Evolutionary conservation across 2,797 vertebrate species (phyloP).

Genomic region (Holocentrus rufus): DNA sequence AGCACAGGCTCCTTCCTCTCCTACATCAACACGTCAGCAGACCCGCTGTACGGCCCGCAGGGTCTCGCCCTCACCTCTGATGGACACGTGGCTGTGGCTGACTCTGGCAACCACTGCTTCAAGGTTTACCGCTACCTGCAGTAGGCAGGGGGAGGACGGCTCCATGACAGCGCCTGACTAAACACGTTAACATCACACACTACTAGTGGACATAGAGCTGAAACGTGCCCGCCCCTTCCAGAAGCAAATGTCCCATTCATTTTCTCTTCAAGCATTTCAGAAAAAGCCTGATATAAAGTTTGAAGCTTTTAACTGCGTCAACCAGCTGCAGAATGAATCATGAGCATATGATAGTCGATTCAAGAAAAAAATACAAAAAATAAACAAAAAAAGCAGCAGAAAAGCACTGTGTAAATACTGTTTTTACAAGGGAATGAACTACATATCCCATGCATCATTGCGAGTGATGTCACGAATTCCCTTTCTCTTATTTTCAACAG

Average conservation of each 20-base stretch:
- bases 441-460: too few species aligned
- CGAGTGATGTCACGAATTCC: too few species aligned
- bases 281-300: too few species aligned
- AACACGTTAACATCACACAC: constrained; percentile 10
- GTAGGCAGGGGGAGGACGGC: constrained; percentile 73
- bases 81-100: constrained; percentile 94
- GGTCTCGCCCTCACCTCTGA: constrained; percentile 96
- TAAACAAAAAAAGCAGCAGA: background rate
- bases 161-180: constrained; percentile 18
- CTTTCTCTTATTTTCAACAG: too few species aligned
- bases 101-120: constrained; percentile 98
- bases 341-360: background rate
- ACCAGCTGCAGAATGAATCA: too few species aligned
- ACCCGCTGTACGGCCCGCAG: constrained; percentile 95
- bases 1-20: constrained; percentile 95
- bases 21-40: constrained; percentile 96
- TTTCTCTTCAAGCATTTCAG: too few species aligned
- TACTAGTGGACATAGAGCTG: constrained; percentile 46
- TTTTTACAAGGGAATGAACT: too few species aligned
- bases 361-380: background rate
- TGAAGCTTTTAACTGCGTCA: too few species aligned
- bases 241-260: too few species aligned
- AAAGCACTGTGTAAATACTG: background rate
- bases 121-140: constrained; percentile 98
- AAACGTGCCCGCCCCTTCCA: constrained; percentile 23